A percentile compares a stretch with the other conserved stretches of the same genome.
phyloP scores from a whole-genome alignment of 2,888 invertebrate genomes.

The Drosophila sordidula region DNA sequence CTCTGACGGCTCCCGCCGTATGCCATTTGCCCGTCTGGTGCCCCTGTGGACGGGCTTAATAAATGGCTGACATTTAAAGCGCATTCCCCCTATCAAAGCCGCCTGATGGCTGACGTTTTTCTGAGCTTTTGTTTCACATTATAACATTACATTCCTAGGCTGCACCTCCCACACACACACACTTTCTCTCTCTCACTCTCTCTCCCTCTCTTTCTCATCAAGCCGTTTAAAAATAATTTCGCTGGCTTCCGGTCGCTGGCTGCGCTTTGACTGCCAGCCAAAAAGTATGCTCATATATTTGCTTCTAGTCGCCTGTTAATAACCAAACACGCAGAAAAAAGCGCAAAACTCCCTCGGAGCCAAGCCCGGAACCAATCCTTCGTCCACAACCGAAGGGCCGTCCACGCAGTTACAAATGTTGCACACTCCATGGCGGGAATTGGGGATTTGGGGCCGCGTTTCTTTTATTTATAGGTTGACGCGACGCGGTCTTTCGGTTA shows the following conservation, averaged over 20 bases:
- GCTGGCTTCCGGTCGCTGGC: constrained; percentile 66
- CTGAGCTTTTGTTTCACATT: constrained; percentile 67
- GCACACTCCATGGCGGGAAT: constrained; percentile 48
- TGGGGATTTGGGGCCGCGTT: constrained; percentile 55
- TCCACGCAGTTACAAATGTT: constrained; percentile 57
- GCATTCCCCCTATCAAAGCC: constrained; percentile 45
- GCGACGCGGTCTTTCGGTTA: constrained; percentile 63
- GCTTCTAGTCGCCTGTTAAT: constrained; percentile 62
- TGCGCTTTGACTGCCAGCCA: constrained; percentile 67
- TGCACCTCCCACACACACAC: constrained; percentile 41
- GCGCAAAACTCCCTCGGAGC: constrained; percentile 19
- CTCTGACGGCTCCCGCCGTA: constrained; percentile 39
- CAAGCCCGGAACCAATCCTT: constrained; percentile 30
- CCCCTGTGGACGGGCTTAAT: constrained; percentile 57
- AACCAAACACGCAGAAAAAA: constrained; percentile 47
- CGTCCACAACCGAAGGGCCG: constrained; percentile 28
- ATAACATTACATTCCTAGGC: constrained; percentile 55
- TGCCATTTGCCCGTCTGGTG: constrained; percentile 61
- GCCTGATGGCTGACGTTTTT: constrained; percentile 53
- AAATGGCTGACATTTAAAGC: constrained; percentile 71
- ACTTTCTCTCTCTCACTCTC: neutral
- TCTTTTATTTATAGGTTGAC: constrained; percentile 71
- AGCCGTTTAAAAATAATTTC: constrained; percentile 78
- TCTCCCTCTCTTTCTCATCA: constrained; percentile 38
- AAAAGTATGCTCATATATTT: constrained; percentile 70